Conservation (phyloP, 1,140 invertebrate species). For the Anastrepha ludens region DNA sequence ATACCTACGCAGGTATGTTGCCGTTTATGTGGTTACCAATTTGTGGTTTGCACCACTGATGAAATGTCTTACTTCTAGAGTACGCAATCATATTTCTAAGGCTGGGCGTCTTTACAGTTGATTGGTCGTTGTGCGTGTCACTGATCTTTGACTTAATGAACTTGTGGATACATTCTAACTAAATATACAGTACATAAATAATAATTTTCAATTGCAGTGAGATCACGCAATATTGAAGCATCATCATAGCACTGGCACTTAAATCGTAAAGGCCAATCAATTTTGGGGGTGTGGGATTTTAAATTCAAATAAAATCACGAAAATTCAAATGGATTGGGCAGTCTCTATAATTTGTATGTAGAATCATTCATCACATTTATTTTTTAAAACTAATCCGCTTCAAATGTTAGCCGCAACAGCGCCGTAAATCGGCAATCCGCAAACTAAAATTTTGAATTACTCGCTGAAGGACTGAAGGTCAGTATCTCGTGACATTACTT, state of each 20-base stretch:
- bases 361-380: too few relatives aligned
- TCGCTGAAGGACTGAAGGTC: too few relatives aligned
- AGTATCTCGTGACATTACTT: too few relatives aligned
- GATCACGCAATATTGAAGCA: not conserved
- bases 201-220: not conserved
- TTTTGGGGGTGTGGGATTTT: not conserved
- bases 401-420: too few relatives aligned
- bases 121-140: constrained; percentile 4
- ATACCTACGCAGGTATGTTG: not conserved
- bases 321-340: too few relatives aligned
- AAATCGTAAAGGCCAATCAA: not conserved
- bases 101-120: not conserved
- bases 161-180: not conserved
- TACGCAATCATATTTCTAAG: not conserved
- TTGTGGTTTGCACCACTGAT: constrained; percentile 11
- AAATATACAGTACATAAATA: not conserved
- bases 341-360: too few relatives aligned
- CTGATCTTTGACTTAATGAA: not conserved
- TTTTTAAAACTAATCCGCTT: too few relatives aligned
- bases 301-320: too few relatives aligned
- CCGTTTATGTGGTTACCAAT: not conserved
- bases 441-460: too few relatives aligned
- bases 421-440: too few relatives aligned
- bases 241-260: not conserved
- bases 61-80: not conserved